Evolutionary conservation across 2,113 vertebrate genomes (phyloP).

Genomic region (Malurus melanocephalus): DNA sequence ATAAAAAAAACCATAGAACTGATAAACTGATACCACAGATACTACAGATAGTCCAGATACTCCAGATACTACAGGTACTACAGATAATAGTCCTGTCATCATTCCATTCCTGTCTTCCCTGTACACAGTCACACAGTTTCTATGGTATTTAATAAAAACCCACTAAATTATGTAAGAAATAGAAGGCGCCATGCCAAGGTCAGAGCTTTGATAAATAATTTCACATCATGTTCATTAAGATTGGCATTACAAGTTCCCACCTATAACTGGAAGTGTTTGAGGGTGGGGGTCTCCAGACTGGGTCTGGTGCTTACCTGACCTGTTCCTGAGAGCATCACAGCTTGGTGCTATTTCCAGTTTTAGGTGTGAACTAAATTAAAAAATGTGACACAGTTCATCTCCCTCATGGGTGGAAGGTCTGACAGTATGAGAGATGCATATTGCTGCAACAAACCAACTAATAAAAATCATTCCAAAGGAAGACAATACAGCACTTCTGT

Average conservation of each 20-base stretch:
- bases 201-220: background rate
- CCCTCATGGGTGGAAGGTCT: background rate
- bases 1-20: background rate
- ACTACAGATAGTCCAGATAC: background rate
- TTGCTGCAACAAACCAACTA: background rate
- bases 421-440: background rate
- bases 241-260: fast-evolving
- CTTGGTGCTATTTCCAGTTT: no score
- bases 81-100: background rate
- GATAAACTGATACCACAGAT: background rate
- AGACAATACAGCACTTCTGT: background rate
- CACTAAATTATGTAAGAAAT: background rate
- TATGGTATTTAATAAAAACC: background rate
- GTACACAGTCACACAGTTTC: background rate
- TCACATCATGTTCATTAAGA: background rate
- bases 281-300: no score
- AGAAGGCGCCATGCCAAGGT: background rate
- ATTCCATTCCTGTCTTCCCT: background rate
- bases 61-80: background rate
- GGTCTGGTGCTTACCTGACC: no score
- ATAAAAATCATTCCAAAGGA: background rate
- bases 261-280: background rate
- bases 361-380: background rate
- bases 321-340: no score
- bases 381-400: background rate